Conservation (phyloP, 2,888 invertebrate species). For the Tenthredo scrophulariae region DNA sequence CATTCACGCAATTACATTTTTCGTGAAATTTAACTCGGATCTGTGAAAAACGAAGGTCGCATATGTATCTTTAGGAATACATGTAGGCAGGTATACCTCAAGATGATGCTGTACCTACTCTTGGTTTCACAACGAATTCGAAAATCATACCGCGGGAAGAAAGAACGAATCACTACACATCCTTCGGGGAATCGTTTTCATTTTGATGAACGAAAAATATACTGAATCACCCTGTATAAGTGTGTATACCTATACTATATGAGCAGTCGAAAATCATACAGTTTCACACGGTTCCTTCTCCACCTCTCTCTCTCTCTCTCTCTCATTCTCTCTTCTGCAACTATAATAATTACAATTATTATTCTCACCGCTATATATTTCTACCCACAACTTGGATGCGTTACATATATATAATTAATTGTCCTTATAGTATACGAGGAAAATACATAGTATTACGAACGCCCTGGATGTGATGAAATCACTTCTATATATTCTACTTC, state of each 20-base stretch:
- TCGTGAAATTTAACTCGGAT: not conserved
- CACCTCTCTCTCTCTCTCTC: not conserved
- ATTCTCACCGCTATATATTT: not conserved
- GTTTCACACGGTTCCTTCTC: not conserved
- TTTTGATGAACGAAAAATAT: too few species aligned
- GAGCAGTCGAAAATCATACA: slow-evolving; percentile 25
- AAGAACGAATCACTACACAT: too few species aligned
- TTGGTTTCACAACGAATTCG: too few species aligned
- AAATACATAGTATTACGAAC: not conserved
- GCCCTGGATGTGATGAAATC: not conserved
- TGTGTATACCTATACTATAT: too few species aligned
- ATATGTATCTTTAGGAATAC: not conserved
- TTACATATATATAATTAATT: slow-evolving; percentile 3
- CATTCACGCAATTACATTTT: slow-evolving; percentile 7
- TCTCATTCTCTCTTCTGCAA: not conserved
- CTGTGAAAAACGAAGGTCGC: not conserved
- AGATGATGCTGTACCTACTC: too few species aligned
- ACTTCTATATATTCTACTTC: not conserved
- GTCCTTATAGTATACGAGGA: not conserved
- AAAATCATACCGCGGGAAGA: too few species aligned
- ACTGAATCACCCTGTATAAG: too few species aligned
- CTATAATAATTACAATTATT: slow-evolving; percentile 16
- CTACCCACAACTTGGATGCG: slow-evolving; percentile 4
- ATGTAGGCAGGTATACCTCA: too few species aligned
- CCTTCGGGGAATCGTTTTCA: too few species aligned